phyloP scores from a whole-genome alignment of 2,888 invertebrate genomes.

The Himalopsyche anomala region DNA sequence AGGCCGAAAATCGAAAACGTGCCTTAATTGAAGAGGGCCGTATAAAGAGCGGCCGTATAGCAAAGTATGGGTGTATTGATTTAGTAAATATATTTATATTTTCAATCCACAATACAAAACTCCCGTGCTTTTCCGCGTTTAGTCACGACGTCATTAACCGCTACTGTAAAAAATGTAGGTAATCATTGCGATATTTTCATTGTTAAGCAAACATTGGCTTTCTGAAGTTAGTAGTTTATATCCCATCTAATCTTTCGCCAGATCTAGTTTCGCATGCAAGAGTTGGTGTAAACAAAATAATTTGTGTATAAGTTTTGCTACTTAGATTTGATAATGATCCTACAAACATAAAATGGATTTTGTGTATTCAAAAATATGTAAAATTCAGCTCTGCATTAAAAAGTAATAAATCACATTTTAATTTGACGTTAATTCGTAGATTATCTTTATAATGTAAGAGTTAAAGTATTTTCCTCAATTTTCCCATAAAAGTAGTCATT shows the following conservation, averaged over 20 bases:
- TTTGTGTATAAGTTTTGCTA: background rate
- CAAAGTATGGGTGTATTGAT: no score
- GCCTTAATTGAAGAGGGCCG: no score
- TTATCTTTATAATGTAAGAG: no score
- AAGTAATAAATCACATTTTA: no score
- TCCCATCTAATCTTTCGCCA: background rate
- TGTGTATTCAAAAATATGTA: no score
- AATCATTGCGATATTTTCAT: background rate
- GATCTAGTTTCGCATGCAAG: background rate
- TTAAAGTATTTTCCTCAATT: no score
- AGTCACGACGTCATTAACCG: background rate
- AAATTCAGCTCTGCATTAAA: no score
- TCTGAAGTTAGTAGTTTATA: background rate
- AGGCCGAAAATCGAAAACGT: no score
- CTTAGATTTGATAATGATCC: background rate
- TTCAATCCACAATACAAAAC: background rate
- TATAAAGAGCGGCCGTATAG: no score
- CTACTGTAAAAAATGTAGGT: background rate
- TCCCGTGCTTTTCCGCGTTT: slow-evolving; percentile 10
- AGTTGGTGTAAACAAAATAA: background rate
- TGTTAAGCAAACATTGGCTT: background rate
- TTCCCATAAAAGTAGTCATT: no score
- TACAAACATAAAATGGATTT: background rate
- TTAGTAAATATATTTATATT: no score
- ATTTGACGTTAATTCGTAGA: no score